phyloP scores from a whole-genome alignment of 2,113 vertebrate species.

The Platysteira castanea region DNA sequence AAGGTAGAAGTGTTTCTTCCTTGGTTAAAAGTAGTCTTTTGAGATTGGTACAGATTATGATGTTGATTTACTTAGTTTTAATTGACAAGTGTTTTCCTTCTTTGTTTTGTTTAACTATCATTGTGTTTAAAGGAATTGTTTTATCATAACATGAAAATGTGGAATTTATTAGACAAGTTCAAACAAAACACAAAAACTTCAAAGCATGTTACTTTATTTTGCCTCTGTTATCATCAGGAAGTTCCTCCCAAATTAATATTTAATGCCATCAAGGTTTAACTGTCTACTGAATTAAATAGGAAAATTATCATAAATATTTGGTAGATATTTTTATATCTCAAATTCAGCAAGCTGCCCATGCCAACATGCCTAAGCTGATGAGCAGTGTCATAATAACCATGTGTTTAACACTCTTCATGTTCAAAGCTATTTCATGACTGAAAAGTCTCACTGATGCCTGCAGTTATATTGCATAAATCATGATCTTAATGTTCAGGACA shows the following conservation, averaged over 20 bases:
- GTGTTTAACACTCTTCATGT: background rate
- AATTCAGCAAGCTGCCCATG: background rate
- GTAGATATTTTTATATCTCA: background rate
- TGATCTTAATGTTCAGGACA: background rate
- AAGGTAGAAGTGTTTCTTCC: background rate
- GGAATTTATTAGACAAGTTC: background rate
- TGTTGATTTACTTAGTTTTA: background rate
- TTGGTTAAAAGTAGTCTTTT: background rate
- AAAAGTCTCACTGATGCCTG: background rate
- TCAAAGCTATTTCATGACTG: background rate
- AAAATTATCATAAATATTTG: background rate
- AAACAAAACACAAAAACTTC: background rate
- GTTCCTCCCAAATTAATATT: background rate
- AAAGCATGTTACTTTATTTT: background rate
- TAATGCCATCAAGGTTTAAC: background rate
- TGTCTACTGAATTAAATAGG: background rate
- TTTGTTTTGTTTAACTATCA: background rate
- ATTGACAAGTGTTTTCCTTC: background rate
- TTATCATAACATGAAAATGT: background rate
- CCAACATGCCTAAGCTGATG: background rate
- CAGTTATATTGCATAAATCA: background rate
- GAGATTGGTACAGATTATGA: background rate
- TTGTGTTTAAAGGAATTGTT: background rate
- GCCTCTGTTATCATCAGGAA: background rate
- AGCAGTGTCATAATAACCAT: background rate